Percentiles rank a stretch among this genome's conserved stretches.
Evolutionary conservation across 1,140 invertebrate genomes (phyloP).

Genomic region (Magallana ariakensis): DNA sequence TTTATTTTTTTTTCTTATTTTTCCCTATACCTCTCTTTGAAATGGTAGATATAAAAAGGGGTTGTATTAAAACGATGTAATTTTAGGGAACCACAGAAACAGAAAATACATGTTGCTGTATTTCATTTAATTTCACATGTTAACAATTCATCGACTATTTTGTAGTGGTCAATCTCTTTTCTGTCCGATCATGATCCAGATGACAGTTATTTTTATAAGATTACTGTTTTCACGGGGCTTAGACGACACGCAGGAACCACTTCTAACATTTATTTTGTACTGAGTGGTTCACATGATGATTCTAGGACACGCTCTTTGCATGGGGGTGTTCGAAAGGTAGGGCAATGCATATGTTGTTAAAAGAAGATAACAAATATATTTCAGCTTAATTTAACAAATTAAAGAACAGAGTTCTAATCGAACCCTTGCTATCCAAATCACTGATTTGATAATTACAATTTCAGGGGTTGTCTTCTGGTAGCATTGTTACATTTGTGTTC

Average conservation of each 20-base stretch:
- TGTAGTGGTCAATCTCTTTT: slow-evolving; percentile 69
- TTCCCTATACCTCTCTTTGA: no score
- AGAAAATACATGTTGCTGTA: no score
- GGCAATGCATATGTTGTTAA: background rate
- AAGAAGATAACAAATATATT: background rate
- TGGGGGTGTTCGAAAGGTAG: slow-evolving; percentile 29
- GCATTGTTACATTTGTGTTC: slow-evolving; percentile 75
- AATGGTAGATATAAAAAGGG: no score
- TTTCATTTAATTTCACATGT: no score
- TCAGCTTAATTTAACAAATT: no score
- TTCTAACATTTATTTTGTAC: slow-evolving; percentile 71
- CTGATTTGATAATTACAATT: slow-evolving; percentile 42
- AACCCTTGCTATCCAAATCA: background rate
- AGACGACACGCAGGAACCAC: slow-evolving; percentile 68
- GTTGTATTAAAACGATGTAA: no score
- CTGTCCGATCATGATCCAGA: slow-evolving; percentile 67
- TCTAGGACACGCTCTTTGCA: slow-evolving; percentile 53
- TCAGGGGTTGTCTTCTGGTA: slow-evolving; percentile 71
- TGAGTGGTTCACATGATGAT: slow-evolving; percentile 70
- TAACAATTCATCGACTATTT: background rate
- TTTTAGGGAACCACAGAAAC: no score
- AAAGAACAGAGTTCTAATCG: background rate
- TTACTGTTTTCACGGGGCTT: slow-evolving; percentile 73
- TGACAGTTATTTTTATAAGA: slow-evolving; percentile 71
- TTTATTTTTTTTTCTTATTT: no score